Evolutionary conservation across 2,113 vertebrate genomes (phyloP), one percentile per base, ranked within the genome.

Genomic region (Peucedramus taeniatus): DNA sequence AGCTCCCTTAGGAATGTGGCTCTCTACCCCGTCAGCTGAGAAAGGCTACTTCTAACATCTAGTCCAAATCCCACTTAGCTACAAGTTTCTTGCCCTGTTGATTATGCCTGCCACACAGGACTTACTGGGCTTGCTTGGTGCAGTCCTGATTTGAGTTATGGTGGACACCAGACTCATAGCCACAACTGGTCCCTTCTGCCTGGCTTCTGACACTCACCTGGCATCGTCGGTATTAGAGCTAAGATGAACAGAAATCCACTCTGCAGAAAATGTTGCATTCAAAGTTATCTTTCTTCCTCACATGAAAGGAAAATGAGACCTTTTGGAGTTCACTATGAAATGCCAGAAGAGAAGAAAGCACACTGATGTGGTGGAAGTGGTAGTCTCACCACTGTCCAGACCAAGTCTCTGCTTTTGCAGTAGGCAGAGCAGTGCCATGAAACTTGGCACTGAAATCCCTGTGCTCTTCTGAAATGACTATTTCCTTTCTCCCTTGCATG

Each of bases 171-270:
- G 42, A 37, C 31, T 40, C 1, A 5, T 22, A 77, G 47, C 28
- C 37, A 66, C 33, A 65, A 49, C 19, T 6, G 64, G 37, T 57
- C n/a, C 72, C 35, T 83, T 74, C 63, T 0, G 1, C 45, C n/a
- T 22, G 7, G 31, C 72, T 77, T 72, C 54, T 42, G 60, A 83
- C 51, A 56, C 60, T 82, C 30, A 28, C 14, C 3, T 0, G 0
- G 21, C 0, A 0, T 64, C 28, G 59, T 17, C 9, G 10, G n/a
- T 24, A 35, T 37, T 23, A 65, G 10, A 88, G 28, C 12, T 19
- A 49, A n/a, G 7, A 72, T 8, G 19, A 92, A 86, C 21, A 79
- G 79, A 90, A 96, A 94, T 26, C 17, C 31, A 69, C 45, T 68
- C 49, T 57, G 44, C 30, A 84, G 61, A 79, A 85, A 82, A 87